Evolutionary conservation across 1,140 invertebrate species (phyloP).

Genomic region (Rhynchophorus ferrugineus): DNA sequence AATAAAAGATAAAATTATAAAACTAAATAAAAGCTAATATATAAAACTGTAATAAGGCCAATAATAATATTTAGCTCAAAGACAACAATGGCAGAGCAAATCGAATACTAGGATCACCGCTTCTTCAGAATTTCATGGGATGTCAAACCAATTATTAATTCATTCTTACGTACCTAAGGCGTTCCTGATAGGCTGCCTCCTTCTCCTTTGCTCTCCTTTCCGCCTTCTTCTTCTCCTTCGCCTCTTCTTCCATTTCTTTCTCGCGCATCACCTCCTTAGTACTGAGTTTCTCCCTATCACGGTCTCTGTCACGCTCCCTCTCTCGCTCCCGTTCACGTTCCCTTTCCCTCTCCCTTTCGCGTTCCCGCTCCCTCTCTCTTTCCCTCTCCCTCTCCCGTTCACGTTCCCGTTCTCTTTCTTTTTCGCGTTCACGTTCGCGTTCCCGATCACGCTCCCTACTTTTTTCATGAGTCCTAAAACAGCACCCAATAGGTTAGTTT

Average conservation of each 20-base stretch:
- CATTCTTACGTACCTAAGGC: constrained; percentile 44
- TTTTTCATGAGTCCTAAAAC: constrained; percentile 19
- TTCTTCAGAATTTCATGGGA: too few relatives aligned
- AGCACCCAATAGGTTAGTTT: background rate
- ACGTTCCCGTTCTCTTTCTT: constrained; percentile 40
- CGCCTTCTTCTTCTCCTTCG: constrained; percentile 79
- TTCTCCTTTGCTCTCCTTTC: constrained; percentile 89
- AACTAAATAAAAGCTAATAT: too few relatives aligned
- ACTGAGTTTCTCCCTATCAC: constrained; percentile 46
- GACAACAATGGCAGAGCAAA: too few relatives aligned
- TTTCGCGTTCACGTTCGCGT: constrained; percentile 41
- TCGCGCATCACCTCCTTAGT: constrained; percentile 60
- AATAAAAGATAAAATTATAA: too few relatives aligned
- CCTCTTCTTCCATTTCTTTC: constrained; percentile 86
- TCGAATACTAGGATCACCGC: too few relatives aligned
- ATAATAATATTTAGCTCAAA: too few relatives aligned
- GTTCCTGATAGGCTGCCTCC: constrained; percentile 87
- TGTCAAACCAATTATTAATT: too few relatives aligned
- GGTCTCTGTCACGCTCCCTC: constrained; percentile 42
- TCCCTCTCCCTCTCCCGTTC: constrained; percentile 41
- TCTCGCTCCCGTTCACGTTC: constrained; percentile 47
- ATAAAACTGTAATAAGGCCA: too few relatives aligned
- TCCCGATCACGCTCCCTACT: constrained; percentile 34
- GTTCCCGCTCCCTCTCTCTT: constrained; percentile 41
- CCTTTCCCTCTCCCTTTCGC: constrained; percentile 42